These are phyloP conservation scores for Anadara kagoshimensis DNA, from an alignment of 1,140 invertebrate species.

Conservation along the genomic window DNA sequence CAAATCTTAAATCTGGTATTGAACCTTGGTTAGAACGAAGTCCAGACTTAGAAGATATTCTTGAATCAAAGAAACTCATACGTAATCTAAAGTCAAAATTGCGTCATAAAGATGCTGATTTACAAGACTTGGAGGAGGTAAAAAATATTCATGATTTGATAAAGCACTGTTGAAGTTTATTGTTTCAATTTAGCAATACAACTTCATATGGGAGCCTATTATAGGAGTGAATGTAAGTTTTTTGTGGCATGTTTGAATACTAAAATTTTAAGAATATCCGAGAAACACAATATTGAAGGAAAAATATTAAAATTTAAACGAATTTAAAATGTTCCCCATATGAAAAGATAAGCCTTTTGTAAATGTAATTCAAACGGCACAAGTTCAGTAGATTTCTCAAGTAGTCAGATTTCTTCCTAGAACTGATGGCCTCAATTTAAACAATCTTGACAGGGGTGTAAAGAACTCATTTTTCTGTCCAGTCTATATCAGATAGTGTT, in stretches of 20 bases:
- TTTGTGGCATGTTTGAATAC: background rate
- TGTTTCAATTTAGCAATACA: background rate
- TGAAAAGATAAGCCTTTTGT: background rate
- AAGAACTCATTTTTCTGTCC: background rate
- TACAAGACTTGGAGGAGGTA: slow-evolving; percentile 61
- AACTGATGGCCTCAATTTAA: no score
- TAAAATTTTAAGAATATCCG: background rate
- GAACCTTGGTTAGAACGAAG: slow-evolving; percentile 49
- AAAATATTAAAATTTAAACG: no score
- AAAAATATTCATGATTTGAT: background rate
- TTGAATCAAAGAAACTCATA: slow-evolving; percentile 42
- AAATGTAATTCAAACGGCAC: no score
- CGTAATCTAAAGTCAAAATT: slow-evolving; percentile 58
- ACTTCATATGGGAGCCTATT: background rate
- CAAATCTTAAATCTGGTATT: slow-evolving; percentile 37
- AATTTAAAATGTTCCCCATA: no score
- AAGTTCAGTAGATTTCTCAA: no score
- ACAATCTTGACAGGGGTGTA: background rate
- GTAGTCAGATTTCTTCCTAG: no score
- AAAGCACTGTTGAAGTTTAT: background rate
- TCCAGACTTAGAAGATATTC: slow-evolving; percentile 47
- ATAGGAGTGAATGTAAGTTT: background rate
- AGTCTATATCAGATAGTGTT: no score
- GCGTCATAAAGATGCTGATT: slow-evolving; percentile 59
- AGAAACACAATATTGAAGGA: no score